These are phyloP conservation scores for Parascotia fuliginaria DNA, from an alignment of 2,888 invertebrate genomes.

Conservation along the genomic window DNA sequence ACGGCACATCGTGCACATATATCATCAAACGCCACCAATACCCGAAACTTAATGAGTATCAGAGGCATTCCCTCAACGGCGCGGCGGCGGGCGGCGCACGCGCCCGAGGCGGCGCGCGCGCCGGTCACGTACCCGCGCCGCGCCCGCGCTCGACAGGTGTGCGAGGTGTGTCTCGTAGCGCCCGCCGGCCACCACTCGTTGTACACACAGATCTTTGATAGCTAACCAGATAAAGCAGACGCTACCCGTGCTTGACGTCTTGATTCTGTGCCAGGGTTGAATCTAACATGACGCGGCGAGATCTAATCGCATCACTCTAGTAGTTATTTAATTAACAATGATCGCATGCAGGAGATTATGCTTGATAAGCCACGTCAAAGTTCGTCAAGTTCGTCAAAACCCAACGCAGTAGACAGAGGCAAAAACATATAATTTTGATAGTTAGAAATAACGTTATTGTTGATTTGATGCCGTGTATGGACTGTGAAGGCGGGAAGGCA, in stretches of 20 bases:
- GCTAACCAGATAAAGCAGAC: slow-evolving; percentile 51
- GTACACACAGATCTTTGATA: slow-evolving; percentile 54
- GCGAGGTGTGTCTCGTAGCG: slow-evolving; percentile 45
- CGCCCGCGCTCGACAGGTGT: slow-evolving; percentile 47
- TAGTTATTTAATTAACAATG: slow-evolving; percentile 69
- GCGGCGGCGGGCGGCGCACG: slow-evolving; percentile 57
- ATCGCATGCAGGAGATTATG: slow-evolving; percentile 37
- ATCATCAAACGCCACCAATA: slow-evolving; percentile 72
- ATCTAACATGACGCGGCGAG: slow-evolving; percentile 57
- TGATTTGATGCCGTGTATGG: slow-evolving; percentile 5
- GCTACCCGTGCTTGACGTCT: slow-evolving; percentile 64
- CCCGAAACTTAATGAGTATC: slow-evolving; percentile 80
- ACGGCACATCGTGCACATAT: slow-evolving; percentile 74
- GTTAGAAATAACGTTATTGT: not conserved
- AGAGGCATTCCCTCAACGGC: slow-evolving; percentile 75
- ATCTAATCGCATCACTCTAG: slow-evolving; percentile 48
- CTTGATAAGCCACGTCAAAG: slow-evolving; percentile 30
- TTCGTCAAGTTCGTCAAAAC: no score
- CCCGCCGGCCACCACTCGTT: slow-evolving; percentile 41
- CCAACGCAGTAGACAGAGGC: not conserved
- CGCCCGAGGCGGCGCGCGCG: slow-evolving; percentile 55
- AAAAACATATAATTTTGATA: slow-evolving; percentile 5
- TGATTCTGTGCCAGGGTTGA: slow-evolving; percentile 59
- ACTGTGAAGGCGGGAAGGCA: slow-evolving; percentile 33
- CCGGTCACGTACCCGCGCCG: slow-evolving; percentile 52